Conservation (phyloP, 1,140 invertebrate genomes). For the Apolygus lucorum region DNA sequence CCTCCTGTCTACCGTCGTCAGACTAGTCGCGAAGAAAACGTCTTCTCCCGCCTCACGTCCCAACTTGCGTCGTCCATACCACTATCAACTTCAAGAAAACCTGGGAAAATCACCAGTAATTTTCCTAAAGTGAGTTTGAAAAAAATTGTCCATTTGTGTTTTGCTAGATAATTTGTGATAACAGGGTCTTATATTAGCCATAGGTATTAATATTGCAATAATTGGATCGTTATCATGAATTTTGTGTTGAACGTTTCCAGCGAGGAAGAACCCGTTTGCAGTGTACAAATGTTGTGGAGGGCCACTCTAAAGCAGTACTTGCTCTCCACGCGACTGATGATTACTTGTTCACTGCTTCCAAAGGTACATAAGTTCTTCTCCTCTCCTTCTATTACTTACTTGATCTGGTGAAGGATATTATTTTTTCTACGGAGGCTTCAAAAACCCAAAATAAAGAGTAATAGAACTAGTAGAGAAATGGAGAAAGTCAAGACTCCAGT, state of each 20-base stretch:
- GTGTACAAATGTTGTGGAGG: slow-evolving; percentile 71
- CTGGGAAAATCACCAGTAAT: slow-evolving; percentile 54
- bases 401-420: too few species aligned
- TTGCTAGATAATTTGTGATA: not conserved
- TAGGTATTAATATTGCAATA: too few species aligned
- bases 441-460: too few species aligned
- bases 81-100: slow-evolving; percentile 45
- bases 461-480: too few species aligned
- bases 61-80: slow-evolving; percentile 1
- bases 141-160: not conserved
- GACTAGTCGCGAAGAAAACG: slow-evolving; percentile 61
- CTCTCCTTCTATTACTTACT: too few species aligned
- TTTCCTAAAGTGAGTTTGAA: slow-evolving; percentile 53
- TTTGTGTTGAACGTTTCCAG: slow-evolving; percentile 39
- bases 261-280: slow-evolving; percentile 52
- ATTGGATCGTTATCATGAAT: too few species aligned
- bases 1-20: slow-evolving; percentile 53
- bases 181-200: too few species aligned
- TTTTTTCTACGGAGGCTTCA: too few species aligned
- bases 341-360: slow-evolving; percentile 65
- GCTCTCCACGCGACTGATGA: slow-evolving; percentile 64
- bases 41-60: slow-evolving; percentile 70
- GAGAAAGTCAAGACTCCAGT: too few species aligned
- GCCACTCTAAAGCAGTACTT: slow-evolving; percentile 73
- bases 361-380: too few species aligned